Base-by-base conservation (phyloP, 2,888 invertebrate species). In the Resseliella maxima region DNA sequence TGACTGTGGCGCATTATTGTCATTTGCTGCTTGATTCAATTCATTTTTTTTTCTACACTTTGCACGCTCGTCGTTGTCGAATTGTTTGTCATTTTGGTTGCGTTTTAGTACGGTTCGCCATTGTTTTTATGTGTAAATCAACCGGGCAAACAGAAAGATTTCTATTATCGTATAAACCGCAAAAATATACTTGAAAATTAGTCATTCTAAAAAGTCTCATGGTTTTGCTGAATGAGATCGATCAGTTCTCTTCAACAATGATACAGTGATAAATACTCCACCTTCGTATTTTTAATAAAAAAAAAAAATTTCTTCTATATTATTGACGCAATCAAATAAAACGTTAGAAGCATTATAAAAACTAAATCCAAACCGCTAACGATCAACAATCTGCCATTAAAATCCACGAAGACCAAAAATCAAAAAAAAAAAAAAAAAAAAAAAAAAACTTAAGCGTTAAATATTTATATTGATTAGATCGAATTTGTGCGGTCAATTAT, bases 151-250 rank as follows among this genome's bases (percentile, higher is more conserved):
- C 72, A 72, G 15, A 12, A 15, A 72, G 31, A 27, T 31, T 6
- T 59, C 31, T n/a, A 72, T 31, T 72, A 72, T 72, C 72, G 72
- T 35, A 41, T 8, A 72, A 72, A 72, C 72, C 72, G 35, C 72
- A 72, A 72, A 50, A 31, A 35, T 15, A 72, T 72, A 35, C 72
- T 31, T 72, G n/a, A 27, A 35, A 18, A 0, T 72, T 72, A 72
- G 72, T 72, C 72, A 72, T 72, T 27, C 72, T 72, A 6, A 72
- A 72, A 72, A 72, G 72, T 72, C n/a, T n/a, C 72, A 72, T 72
- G 72, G 72, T 27, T 72, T 72, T 31, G 31, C 31, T 72, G 72
- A 72, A 72, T 72, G 31, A 31, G n/a, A 72, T 72, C 59, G n/a
- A 72, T 72, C 59, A 15, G 72, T 72, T 72, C 72, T 31, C 8